Conservation (phyloP, 92 coral and sea anemone species). For the Zoanthus solanderi region DNA sequence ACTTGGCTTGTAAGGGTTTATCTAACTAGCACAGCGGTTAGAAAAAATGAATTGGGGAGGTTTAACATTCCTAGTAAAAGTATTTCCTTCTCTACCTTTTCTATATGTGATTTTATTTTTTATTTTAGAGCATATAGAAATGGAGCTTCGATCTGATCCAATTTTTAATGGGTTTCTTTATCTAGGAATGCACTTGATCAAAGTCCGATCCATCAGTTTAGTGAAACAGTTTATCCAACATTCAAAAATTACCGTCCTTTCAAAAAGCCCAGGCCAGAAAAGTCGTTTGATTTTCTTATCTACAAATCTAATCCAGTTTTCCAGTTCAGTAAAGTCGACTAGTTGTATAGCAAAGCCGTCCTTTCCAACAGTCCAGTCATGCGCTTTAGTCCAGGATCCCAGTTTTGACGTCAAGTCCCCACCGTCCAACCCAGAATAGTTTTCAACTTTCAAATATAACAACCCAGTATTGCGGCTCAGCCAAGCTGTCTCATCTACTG, state of each 20-base stretch:
- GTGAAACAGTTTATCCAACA: background rate
- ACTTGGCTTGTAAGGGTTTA: too few relatives aligned
- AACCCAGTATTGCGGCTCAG: too few relatives aligned
- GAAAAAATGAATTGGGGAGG: too few relatives aligned
- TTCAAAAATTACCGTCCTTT: too few relatives aligned
- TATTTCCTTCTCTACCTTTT: too few relatives aligned
- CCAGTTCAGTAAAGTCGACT: background rate
- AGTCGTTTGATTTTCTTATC: background rate
- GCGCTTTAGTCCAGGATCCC: background rate
- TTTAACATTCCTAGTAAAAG: too few relatives aligned
- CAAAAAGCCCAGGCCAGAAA: too few relatives aligned
- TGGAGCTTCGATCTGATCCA: background rate
- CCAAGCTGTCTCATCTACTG: background rate
- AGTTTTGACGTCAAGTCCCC: background rate
- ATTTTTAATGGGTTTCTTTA: too few relatives aligned
- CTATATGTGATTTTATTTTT: too few relatives aligned
- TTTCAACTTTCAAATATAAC: too few relatives aligned
- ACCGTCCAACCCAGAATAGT: background rate
- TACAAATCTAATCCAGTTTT: background rate
- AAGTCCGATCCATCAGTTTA: background rate
- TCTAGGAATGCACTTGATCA: background rate
- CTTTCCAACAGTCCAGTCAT: background rate
- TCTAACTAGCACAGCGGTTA: too few relatives aligned
- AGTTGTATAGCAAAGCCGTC: background rate
- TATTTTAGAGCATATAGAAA: too few relatives aligned